These are phyloP conservation scores for Momotus momota DNA, from an alignment of 2,797 vertebrate species.

Conservation along the genomic window DNA sequence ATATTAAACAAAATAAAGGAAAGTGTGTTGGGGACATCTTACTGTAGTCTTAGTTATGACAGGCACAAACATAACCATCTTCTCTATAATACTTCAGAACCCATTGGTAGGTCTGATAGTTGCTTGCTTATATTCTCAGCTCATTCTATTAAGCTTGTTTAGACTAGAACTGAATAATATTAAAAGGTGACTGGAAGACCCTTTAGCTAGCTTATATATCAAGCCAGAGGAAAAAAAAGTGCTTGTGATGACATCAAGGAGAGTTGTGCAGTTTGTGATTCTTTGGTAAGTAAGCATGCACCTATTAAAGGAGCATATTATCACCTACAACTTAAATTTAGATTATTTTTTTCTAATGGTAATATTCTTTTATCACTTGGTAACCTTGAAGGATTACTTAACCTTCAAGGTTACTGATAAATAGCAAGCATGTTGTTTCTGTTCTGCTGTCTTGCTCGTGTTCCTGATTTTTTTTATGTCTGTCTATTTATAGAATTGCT, in stretches of 20 bases:
- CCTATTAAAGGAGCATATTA: not conserved
- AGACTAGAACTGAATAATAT: not conserved
- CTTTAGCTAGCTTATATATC: not conserved
- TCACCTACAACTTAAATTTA: not conserved
- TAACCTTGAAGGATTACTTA: not conserved
- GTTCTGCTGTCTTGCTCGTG: not conserved
- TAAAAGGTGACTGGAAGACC: not conserved
- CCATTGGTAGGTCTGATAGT: not conserved
- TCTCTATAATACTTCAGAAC: not conserved
- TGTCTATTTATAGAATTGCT: not conserved
- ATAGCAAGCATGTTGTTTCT: not conserved
- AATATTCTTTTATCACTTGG: not conserved
- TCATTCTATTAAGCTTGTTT: not conserved
- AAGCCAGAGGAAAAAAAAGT: not conserved
- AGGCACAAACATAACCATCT: not conserved
- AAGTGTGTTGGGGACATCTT: not conserved
- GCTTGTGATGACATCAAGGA: not conserved
- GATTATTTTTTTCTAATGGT: not conserved
- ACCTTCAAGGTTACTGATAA: not conserved
- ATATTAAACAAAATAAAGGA: not conserved
- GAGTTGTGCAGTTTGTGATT: not conserved
- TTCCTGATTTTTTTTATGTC: not conserved
- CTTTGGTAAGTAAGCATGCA: not conserved
- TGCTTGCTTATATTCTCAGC: not conserved
- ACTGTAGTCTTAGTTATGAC: not conserved